A percentile compares a stretch with the other conserved stretches of the same genome.
phyloP scores from a whole-genome alignment of 2,888 invertebrate genomes.

The Meiosimyza decipiens region DNA sequence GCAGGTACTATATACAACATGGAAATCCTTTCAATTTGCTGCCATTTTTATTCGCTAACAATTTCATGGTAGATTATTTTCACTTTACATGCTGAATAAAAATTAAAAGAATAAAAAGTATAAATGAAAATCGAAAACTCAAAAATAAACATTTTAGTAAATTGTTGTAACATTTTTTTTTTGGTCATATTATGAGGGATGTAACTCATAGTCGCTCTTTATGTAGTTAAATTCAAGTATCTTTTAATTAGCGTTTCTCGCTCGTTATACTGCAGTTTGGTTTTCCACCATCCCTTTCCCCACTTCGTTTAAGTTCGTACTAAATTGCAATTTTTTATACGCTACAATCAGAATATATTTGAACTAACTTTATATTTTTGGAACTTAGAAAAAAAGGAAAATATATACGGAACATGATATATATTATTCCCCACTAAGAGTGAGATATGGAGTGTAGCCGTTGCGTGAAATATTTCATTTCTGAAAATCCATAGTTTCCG shows the following conservation, averaged over 20 bases:
- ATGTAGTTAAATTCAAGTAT: slow-evolving; percentile 50
- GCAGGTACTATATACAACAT: neutral
- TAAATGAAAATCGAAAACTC: slow-evolving; percentile 6
- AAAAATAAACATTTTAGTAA: slow-evolving; percentile 26
- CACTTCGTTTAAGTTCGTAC: too few relatives aligned
- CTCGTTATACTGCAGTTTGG: slow-evolving; percentile 39
- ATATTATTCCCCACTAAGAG: too few relatives aligned
- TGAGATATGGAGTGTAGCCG: too few relatives aligned
- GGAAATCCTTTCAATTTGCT: slow-evolving; percentile 14
- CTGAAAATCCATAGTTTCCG: too few relatives aligned
- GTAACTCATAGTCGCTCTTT: slow-evolving; percentile 4
- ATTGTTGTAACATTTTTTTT: slow-evolving; percentile 6
- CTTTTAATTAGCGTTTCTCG: slow-evolving; percentile 63
- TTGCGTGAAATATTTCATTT: too few relatives aligned
- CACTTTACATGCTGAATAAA: slow-evolving; percentile 28
- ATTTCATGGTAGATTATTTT: slow-evolving; percentile 34
- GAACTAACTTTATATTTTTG: too few relatives aligned
- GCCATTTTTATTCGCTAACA: slow-evolving; percentile 18
- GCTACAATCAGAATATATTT: too few relatives aligned
- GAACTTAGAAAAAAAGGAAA: too few relatives aligned
- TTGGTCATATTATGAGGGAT: neutral
- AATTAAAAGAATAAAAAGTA: neutral
- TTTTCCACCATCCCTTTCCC: too few relatives aligned
- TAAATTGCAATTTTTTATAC: too few relatives aligned
- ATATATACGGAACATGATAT: too few relatives aligned